Base-by-base conservation (phyloP, 2,113 vertebrate species). In the Chaetodon auriga region DNA sequence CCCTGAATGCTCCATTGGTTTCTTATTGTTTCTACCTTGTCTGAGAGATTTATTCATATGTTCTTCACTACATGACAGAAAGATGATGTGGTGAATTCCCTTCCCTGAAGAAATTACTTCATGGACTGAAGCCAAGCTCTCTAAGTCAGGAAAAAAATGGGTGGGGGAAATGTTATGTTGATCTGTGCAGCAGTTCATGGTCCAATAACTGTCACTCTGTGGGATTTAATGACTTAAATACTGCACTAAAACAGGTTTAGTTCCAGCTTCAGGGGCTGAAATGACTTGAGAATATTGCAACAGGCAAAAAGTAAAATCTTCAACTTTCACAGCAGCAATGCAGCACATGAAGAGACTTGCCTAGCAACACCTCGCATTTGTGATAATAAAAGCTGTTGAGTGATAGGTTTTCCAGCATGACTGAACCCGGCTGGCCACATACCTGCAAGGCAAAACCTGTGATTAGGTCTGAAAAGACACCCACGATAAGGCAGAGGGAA, bases 401-500 rank as follows among this genome's bases (percentile, higher is more conserved):
- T 88, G 87, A 90, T 87, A 80, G 54, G 57, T 84, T 83, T 73
- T 82, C 66, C 58, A 80, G 85, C 90, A 78, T 89, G 90, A 92
- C 92, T 90, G 89, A 92, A 91, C 92, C 81, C 86, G 90, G 87
- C 86, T 36, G 30, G 84, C 87, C 79, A 76, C 91, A 94, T 93
- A 94, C 91, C 92, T 93, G 82, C 77, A 75, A 85, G 88, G 78
- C 77, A 82, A 85, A 30, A 84, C 77, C 90, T 89, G 36, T 91
- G 90, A 93, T 92, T 89, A 87, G 79, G 73, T 68, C 78, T 83
- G 64, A 84, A 71, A 81, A 88, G 85, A 88, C 87, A 84, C 76
- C 82, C 84, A 84, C 54, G 46, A 49, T 71, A 51, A 73, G 74
- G 66, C 49, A 19, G 65, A 83, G 75, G 68, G 75, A 75, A 75